Evolutionary conservation across 23 tunicate genomes (phyloP), one percentile per base, ranked within the genome.

Genomic region (Corella eumyota): DNA sequence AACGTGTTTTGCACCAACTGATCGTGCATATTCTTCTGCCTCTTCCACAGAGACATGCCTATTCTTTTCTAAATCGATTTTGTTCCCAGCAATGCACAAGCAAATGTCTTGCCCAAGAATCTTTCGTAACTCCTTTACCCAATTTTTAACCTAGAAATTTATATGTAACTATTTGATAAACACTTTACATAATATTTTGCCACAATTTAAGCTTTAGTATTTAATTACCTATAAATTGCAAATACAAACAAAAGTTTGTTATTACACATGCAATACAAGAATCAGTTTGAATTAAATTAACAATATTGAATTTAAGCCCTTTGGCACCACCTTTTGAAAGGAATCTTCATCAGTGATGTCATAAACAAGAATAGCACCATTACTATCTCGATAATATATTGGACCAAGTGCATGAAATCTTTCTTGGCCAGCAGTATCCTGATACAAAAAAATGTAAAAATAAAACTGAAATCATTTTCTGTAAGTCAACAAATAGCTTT

Each of bases 351-450:
- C 96, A 25, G 96, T 88, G 62, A 88, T 88, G 50, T 88, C 96
- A 73, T 88, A 88, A 29, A 88, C 96, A 22, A 88, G 50, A 4
- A 88, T 88, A 4, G 96, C 96, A 1, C 96, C 96, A 49, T 88
- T 88, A 60, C 81, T 72, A 34, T 88, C 96, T 47, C 96, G 58
- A 60, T 88, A 88, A 47, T 88, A 88, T 2, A 88, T 88, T 21
- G 96, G 96, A 25, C 96, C 96, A 11, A 88, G 71, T 0, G 96
- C 96, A 88, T 88, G 96, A 35, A 88, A 88, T 19, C 96, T 61
- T 62, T 88, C 96, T 67, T 88, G 96, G 1, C 96, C 96, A 37
- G 96, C 96, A 23, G 96, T 88, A 50, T 88, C 96, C 96, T 88
- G 79, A 19, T 0, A 34, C 30, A 28, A n/a, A n/a, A n/a, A n/a